Conservation (phyloP, 2,113 vertebrate species). For the Pomatostomus ruficeps region DNA sequence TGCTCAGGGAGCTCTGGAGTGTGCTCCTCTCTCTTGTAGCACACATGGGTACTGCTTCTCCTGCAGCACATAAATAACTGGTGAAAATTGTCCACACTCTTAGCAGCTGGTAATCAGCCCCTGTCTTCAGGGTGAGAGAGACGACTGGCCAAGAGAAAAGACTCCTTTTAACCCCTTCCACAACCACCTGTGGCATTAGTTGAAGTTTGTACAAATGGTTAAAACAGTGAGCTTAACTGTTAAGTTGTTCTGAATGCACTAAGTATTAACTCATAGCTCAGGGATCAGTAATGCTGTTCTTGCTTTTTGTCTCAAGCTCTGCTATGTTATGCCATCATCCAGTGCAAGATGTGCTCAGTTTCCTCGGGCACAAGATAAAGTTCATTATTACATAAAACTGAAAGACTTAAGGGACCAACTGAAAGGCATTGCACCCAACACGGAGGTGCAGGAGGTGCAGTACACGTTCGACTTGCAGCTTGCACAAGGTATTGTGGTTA, state of each 20-base stretch:
- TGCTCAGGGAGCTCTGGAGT: neutral
- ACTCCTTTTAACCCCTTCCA: neutral
- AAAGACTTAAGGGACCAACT: constrained; percentile 90
- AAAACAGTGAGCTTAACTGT: neutral
- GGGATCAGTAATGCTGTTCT: neutral
- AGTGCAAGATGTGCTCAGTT: constrained; percentile 97
- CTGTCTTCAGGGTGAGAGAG: neutral
- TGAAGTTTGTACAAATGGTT: neutral
- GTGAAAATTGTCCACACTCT: neutral
- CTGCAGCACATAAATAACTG: neutral
- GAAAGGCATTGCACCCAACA: constrained; percentile 75
- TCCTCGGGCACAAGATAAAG: constrained; percentile 96
- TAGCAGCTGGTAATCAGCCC: neutral
- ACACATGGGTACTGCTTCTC: neutral
- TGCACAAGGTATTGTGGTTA: constrained; percentile 81
- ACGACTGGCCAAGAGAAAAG: neutral
- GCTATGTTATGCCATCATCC: constrained; percentile 97
- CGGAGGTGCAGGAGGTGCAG: constrained; percentile 85
- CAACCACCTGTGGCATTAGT: neutral
- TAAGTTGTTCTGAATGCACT: neutral
- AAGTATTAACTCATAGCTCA: neutral
- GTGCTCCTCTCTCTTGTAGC: neutral
- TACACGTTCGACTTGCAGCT: constrained; percentile 87
- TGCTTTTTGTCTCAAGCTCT: constrained; percentile 72
- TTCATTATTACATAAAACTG: constrained; percentile 97